Evolutionary conservation across 2,888 invertebrate species (phyloP), one percentile per base, ranked within the genome.

Genomic region (Drosophila affinis): DNA sequence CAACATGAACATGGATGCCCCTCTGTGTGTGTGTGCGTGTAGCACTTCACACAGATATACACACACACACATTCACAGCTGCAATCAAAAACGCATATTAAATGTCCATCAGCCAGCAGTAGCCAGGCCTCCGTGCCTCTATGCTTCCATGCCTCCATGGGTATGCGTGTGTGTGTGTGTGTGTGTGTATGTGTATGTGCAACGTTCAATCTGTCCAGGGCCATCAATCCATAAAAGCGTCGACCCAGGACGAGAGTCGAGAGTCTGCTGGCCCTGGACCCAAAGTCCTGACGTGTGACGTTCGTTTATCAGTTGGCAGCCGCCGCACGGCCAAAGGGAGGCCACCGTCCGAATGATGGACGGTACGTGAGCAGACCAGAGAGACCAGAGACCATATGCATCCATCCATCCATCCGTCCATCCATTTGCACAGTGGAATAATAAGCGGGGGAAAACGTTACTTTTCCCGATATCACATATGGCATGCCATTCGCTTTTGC

Each of bases 221-320:
- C 82, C 83, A 81, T 81, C 81, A 81, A 81, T 81, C 85, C 81
- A 77, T 64, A 76, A 81, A 75, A 74, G 79, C 79, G 72, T 72
- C 72, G 48, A 53, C 59, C 69, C 69, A 69, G 69, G 69, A 59
- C 56, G 68, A 68, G 68, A 27, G 45, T 53, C 47, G 12, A n/a
- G 58, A n/a, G 58, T 14, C 46, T 29, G 46, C 48, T 57, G 57
- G 27, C 56, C 12, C 72, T 57, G 63, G 56, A 45, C 62, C 67
- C 75, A 61, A 62, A 72, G 67, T 73, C 59, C 74, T 82, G 86
- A 86, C 81, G 77, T 82, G 86, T 80, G 86, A 86, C 81, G 86
- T 86, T 83, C 86, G 86, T 82, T 86, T 82, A 82, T 82, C 82
- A 82, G 82, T 78, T 72, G 81, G 83, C 82, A 77, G 76, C 44